phyloP scores from a whole-genome alignment of 2,888 invertebrate species.

The Cryptophagus acutangulus region DNA sequence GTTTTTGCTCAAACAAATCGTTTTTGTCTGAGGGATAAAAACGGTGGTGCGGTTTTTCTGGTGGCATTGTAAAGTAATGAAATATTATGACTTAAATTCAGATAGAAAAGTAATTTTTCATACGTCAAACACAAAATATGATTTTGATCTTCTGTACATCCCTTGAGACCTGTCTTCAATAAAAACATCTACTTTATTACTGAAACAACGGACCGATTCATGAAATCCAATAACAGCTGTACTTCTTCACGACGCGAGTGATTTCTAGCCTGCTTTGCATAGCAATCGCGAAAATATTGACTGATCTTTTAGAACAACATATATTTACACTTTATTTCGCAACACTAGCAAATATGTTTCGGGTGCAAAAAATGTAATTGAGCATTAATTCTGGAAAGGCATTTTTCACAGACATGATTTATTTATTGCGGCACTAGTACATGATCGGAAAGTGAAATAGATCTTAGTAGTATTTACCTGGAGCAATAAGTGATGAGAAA shows the following conservation, averaged over 20 bases:
- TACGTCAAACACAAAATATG: constrained; percentile 44
- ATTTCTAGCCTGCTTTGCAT: constrained; percentile 44
- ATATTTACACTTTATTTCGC: constrained; percentile 12
- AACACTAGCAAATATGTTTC: too few species aligned
- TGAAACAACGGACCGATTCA: constrained; percentile 37
- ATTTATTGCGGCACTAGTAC: too few species aligned
- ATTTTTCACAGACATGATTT: too few species aligned
- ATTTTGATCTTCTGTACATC: constrained; percentile 43
- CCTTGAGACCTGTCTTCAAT: constrained; percentile 42
- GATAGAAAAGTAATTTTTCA: constrained; percentile 45
- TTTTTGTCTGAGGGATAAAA: too few species aligned
- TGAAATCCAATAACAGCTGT: constrained; percentile 46
- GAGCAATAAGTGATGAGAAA: too few species aligned
- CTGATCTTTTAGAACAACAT: constrained; percentile 32
- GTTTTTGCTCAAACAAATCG: too few species aligned
- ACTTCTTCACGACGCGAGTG: constrained; percentile 42
- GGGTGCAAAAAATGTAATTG: too few species aligned
- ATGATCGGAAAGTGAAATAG: too few species aligned
- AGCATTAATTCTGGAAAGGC: too few species aligned
- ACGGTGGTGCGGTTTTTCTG: too few species aligned
- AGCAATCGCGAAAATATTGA: constrained; percentile 36
- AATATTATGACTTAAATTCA: constrained; percentile 41
- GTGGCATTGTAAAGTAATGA: too few species aligned
- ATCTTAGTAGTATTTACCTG: too few species aligned
- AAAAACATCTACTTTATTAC: constrained; percentile 46